Evolutionary conservation across 2,113 vertebrate genomes (phyloP), one percentile per base, ranked within the genome.

Genomic region (Buteo buteo): DNA sequence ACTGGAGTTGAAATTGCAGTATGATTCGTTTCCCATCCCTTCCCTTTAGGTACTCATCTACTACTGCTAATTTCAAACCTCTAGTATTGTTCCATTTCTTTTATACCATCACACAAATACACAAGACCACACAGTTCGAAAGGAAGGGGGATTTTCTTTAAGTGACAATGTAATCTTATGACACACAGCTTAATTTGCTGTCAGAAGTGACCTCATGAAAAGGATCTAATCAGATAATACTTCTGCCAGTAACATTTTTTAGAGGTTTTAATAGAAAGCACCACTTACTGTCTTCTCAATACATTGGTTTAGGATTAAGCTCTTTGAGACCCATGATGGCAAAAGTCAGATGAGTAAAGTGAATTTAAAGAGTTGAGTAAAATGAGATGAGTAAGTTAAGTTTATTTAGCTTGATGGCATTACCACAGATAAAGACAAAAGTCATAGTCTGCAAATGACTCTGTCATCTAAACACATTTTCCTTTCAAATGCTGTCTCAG

Each of bases 131-230:
- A 49, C 21, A 55, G 45, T 36, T 84, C 59, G 65, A 47, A 87
- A 76, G 16, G 28, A 67, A 54, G 28, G 26, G 9, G 13, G 16
- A 42, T 74, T 73, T 82, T 80, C 49, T 78, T 79, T 74, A 88
- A 91, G 69, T 49, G 31, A 74, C 19, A 83, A 47, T 13, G n/a
- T 72, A 73, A 74, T 74, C 65, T 58, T 78, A 79, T 38, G 50
- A 86, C 44, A 44, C 61, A 57, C 28, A 58, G 44, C 64, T 94
- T 96, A 87, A 94, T 92, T 95, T 94, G 78, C 86, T 88, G 45
- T 67, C 91, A 86, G 65, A 84, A 55, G 64, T 88, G 78, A 80
- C 87, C 88, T 90, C 80, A 70, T 62, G 47, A 91, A 94, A 88
- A 54, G 55, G 34, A 67, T 61, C 45, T 47, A 52, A 80, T 76